Base-by-base conservation (phyloP, 1,140 invertebrate species). In the Mactra quadrangularis region DNA sequence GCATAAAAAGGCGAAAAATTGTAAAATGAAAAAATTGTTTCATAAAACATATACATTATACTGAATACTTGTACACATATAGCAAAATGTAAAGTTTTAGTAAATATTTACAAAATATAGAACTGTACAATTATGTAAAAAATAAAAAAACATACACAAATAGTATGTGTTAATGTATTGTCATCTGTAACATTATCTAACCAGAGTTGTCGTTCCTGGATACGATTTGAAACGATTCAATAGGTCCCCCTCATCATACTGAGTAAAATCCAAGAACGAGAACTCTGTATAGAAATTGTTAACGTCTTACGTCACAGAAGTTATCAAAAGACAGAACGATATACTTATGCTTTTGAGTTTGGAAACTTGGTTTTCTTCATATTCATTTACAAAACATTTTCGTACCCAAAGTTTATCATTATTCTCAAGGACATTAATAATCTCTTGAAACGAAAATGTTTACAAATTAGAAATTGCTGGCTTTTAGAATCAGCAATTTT, bases 61-160 rank as follows among this genome's bases (percentile, higher is more conserved):
- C n/a, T 47, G 64, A 50, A 68, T 68, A 68, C 45, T 47, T 68
- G 47, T 68, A 68, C 47, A 68, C 29, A 25, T 29, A 29, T 68
- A 68, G 64, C 64, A 68, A 68, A 68, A 47, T 68, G 64, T 50
- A 47, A 68, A n/a, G n/a, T 68, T 68, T 68, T 68, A 41, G 64
- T 68, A 68, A 68, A 68, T 68, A 68, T 68, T 27, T 68, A 68
- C 64, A 68, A 68, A 68, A 68, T 68, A 68, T 68, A 68, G 64
- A 68, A 68, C 64, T 68, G 64, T 68, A 68, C 64, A 68, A 68
- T 47, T 47, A 50, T 47, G 41, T 47, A 47, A 68, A 47, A 68
- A 50, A 41, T 64, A 33, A 64, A 45, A 64, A 27, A 62, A 22
- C 31, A 64, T 27, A 59, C 27, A 45, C 45, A 64, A 64, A 38